Evolutionary conservation across 1,140 invertebrate genomes (phyloP).

Genomic region (Battus philenor): DNA sequence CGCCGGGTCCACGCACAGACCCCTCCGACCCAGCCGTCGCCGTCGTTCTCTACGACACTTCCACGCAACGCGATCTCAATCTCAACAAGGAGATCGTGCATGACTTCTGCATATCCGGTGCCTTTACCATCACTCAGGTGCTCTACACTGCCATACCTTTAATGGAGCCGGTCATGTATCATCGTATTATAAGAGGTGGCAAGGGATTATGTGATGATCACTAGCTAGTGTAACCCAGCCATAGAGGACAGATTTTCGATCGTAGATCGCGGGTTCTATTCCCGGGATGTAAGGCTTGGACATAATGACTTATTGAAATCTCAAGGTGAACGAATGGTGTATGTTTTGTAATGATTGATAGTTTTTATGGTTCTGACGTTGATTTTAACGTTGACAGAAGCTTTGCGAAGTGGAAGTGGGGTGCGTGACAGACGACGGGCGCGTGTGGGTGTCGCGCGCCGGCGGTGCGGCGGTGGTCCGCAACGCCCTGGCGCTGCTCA

Average conservation of each 20-base stretch:
- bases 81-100: conserved; percentile 66
- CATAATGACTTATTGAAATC: too few species aligned
- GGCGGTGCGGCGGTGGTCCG: conserved; percentile 48
- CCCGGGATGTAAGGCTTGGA: too few species aligned
- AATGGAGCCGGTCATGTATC: too few species aligned
- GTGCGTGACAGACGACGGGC: conserved; percentile 65
- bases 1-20: conserved; percentile 53
- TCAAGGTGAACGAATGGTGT: too few species aligned
- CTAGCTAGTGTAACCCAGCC: too few species aligned
- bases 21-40: conserved; percentile 54
- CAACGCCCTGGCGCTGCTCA: conserved; percentile 52
- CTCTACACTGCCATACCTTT: neutral
- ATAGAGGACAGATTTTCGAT: too few species aligned
- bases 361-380: too few species aligned
- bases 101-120: conserved; percentile 61
- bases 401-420: conserved; percentile 60
- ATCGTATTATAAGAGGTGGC: too few species aligned
- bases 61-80: conserved; percentile 59
- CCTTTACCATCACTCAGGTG: conserved; percentile 55
- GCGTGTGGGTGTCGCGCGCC: conserved; percentile 64
- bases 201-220: too few species aligned
- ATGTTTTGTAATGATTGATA: too few species aligned
- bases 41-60: conserved; percentile 63
- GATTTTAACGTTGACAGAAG: too few species aligned
- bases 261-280: too few species aligned